phyloP scores from a whole-genome alignment of 2,797 vertebrate species.

The Mormyrus hasselquistii region DNA sequence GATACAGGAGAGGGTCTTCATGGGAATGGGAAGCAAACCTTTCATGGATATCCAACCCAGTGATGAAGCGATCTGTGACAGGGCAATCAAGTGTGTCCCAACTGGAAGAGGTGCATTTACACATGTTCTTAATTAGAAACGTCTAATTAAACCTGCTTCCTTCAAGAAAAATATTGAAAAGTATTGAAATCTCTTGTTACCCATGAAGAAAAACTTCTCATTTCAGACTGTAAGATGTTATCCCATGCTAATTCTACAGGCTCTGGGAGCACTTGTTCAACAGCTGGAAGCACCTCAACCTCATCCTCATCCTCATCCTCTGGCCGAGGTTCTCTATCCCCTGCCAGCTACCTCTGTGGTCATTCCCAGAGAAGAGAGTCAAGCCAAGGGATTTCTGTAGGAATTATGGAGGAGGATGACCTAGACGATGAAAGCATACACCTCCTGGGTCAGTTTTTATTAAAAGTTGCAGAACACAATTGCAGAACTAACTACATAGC shows the following conservation, averaged over 20 bases:
- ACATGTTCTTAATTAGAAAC: background rate
- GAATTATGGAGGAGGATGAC: slow-evolving; percentile 46
- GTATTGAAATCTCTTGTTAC: background rate
- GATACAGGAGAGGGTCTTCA: slow-evolving; percentile 73
- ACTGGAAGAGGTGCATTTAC: slow-evolving; percentile 56
- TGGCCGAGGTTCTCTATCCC: slow-evolving; percentile 35
- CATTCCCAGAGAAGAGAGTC: slow-evolving; percentile 24
- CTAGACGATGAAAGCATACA: slow-evolving; percentile 40
- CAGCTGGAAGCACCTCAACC: slow-evolving; percentile 50
- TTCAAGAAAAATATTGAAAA: background rate
- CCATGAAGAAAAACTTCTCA: background rate
- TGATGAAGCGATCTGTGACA: slow-evolving; percentile 69
- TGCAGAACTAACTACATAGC: background rate
- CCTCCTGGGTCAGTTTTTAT: slow-evolving; percentile 43
- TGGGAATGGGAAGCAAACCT: slow-evolving; percentile 74
- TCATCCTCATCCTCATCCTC: slow-evolving; percentile 54
- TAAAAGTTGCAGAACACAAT: background rate
- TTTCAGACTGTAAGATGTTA: slow-evolving; percentile 49
- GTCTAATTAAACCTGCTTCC: background rate
- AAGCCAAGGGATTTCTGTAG: slow-evolving; percentile 35
- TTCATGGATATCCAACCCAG: slow-evolving; percentile 77
- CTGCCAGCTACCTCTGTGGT: slow-evolving; percentile 18
- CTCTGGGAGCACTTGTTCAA: slow-evolving; percentile 58
- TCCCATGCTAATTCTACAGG: slow-evolving; percentile 56
- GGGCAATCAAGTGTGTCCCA: slow-evolving; percentile 62